These are phyloP conservation scores for Oncopodura yosiiana DNA, from an alignment of 1,140 invertebrate genomes.

Conservation along the genomic window DNA sequence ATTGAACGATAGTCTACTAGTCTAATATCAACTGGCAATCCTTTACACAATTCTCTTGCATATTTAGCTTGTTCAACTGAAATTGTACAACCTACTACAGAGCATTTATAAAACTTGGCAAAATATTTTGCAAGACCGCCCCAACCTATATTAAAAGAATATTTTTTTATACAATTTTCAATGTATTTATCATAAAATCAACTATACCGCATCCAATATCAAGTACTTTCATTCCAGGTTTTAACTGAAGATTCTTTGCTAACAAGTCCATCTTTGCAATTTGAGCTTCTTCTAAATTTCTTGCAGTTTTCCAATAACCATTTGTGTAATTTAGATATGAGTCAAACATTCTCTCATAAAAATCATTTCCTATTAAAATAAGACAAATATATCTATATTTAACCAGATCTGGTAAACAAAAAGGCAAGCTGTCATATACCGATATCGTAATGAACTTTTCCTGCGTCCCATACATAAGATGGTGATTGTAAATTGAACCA, in stretches of 20 bases:
- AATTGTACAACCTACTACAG: constrained; percentile 25
- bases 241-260: constrained; percentile 16
- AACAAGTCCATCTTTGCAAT: constrained; percentile 16
- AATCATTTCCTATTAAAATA: constrained; percentile 19
- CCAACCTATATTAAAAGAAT: constrained; percentile 3
- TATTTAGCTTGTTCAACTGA: constrained; percentile 23
- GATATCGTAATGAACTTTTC: constrained; percentile 15
- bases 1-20: constrained; percentile 22
- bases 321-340: constrained; percentile 14
- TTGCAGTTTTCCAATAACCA: constrained; percentile 24
- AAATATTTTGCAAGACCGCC: constrained; percentile 31
- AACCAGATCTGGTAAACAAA: neutral
- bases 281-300: constrained; percentile 14
- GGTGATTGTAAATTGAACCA: constrained; percentile 17
- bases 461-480: constrained; percentile 15
- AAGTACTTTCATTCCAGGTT: constrained; percentile 19
- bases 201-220: constrained; percentile 18
- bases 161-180: neutral
- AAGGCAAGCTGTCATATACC: neutral
- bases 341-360: constrained; percentile 22
- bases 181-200: neutral
- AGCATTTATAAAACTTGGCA: constrained; percentile 23
- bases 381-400: neutral
- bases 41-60: constrained; percentile 12
- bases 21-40: constrained; percentile 26